Evolutionary conservation across 2,797 vertebrate genomes (phyloP).

Genomic region (Holocentrus rufus): DNA sequence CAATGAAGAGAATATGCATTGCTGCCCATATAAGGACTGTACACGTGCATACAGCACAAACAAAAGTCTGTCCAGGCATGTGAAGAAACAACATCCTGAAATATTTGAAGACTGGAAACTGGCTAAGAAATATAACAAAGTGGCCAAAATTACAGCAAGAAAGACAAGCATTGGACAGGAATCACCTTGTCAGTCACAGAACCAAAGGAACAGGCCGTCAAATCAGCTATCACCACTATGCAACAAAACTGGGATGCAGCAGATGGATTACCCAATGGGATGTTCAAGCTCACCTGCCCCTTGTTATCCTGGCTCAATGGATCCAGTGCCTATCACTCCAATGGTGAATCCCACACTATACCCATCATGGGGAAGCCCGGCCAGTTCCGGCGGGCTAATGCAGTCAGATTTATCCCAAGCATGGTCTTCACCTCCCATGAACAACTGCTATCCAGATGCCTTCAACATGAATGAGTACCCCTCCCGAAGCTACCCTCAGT

Average conservation of each 20-base stretch:
- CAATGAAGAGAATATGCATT: constrained; percentile 85
- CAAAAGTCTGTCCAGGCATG: constrained; percentile 97
- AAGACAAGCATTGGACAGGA: constrained; percentile 77
- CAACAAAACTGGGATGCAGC: constrained; percentile 84
- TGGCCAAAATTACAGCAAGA: constrained; percentile 84
- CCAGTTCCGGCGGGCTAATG: constrained; percentile 85
- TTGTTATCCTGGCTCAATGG: constrained; percentile 84
- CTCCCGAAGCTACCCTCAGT: constrained; percentile 75
- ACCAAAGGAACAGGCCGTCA: constrained; percentile 69
- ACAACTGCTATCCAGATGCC: constrained; percentile 79
- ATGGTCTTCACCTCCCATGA: constrained; percentile 85
- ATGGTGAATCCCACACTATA: constrained; percentile 89
- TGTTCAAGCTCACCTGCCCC: constrained; percentile 82
- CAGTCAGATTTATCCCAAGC: constrained; percentile 86
- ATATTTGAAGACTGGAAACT: constrained; percentile 96
- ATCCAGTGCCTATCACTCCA: constrained; percentile 86
- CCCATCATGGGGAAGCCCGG: constrained; percentile 85
- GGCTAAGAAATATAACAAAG: constrained; percentile 92
- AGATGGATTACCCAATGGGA: constrained; percentile 82
- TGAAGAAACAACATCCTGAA: constrained; percentile 96
- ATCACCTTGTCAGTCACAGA: constrained; percentile 78
- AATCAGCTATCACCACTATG: constrained; percentile 71
- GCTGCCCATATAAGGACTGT: constrained; percentile 92
- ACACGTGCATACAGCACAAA: constrained; percentile 95
- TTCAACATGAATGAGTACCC: constrained; percentile 79